Conservation (phyloP, 2,888 invertebrate species). For the Marronus borbonicus region DNA sequence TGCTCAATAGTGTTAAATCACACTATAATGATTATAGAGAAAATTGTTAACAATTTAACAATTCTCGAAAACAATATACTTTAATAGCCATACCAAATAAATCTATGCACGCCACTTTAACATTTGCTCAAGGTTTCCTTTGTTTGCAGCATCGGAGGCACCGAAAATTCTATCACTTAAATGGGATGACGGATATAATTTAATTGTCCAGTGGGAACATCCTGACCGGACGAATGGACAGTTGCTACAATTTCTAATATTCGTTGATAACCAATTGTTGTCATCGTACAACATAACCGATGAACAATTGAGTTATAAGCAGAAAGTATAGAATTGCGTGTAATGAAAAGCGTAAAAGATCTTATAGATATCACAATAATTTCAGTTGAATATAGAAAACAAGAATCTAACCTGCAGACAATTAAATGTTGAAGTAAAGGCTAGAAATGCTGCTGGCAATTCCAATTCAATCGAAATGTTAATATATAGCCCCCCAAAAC, state of each 20-base stretch:
- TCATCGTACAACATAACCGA: neutral
- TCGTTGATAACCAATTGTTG: neutral
- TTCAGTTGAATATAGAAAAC: neutral
- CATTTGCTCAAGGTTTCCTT: neutral
- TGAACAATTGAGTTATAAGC: conserved; percentile 6
- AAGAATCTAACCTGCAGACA: neutral
- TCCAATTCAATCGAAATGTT: neutral
- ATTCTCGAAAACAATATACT: no score
- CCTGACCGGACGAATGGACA: conserved; percentile 30
- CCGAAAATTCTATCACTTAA: conserved; percentile 7
- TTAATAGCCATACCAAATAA: neutral
- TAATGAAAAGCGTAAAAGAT: neutral
- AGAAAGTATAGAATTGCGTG: neutral
- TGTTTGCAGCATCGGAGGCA: neutral
- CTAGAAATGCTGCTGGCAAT: conserved; percentile 16
- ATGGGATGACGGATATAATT: conserved; percentile 26
- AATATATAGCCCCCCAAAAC: conserved; percentile 12
- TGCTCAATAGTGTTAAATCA: no score
- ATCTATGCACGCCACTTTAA: no score
- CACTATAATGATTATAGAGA: no score
- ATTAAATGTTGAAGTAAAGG: conserved; percentile 1
- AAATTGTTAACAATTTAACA: no score
- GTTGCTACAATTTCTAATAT: conserved; percentile 6
- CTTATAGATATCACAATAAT: neutral
- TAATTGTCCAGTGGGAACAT: conserved; percentile 27